Base-by-base conservation (phyloP, 2,113 vertebrate genomes). In the Poicephalus meyeri region DNA sequence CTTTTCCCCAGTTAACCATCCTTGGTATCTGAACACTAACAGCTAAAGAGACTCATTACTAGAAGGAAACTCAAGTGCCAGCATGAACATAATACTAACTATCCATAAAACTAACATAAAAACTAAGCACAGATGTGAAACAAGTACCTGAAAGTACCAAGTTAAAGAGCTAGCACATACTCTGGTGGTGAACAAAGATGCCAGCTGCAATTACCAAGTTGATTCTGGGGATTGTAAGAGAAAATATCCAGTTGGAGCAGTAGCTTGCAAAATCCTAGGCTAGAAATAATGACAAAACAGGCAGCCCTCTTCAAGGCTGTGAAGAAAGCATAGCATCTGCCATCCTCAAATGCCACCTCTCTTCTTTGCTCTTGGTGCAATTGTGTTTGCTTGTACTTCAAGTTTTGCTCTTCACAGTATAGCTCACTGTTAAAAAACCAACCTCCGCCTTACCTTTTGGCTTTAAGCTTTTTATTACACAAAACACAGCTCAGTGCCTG, bases 211-310 rank as follows among this genome's bases (percentile, higher is more conserved):
- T 74, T 85, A 74, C 23, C 52, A 87, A 68, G 56, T 26, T 61
- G 52, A 82, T 76, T 47, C 70, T 76, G 65, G 33, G 39, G 33
- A 9, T 3, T 64, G 16, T 31, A 85, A 60, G 42, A 79, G 78
- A 91, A 89, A 93, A 87, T 17, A 94, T 2, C 3, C 35, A 79
- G 33, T 6, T 89, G 73, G 73, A 89, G 77, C 64, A 63, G 44
- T 44, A 94, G 37, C 31, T 87, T 50, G 35, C 24, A 88, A 88
- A 93, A 72, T 88, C 58, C 44, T 65, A 89, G 49, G 26, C 53
- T 88, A 90, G 79, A 80, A 91, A 87, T 70, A 88, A 94, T 26
- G 20, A 68, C 61, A 93, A 87, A 85, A 81, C 44, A 86, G 56
- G 17, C 63, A 85, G 52, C 14, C 18, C 28, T 60, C 74, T 79